phyloP scores from a whole-genome alignment of 2,888 invertebrate species.

The Cataglyphis altisquamis region DNA sequence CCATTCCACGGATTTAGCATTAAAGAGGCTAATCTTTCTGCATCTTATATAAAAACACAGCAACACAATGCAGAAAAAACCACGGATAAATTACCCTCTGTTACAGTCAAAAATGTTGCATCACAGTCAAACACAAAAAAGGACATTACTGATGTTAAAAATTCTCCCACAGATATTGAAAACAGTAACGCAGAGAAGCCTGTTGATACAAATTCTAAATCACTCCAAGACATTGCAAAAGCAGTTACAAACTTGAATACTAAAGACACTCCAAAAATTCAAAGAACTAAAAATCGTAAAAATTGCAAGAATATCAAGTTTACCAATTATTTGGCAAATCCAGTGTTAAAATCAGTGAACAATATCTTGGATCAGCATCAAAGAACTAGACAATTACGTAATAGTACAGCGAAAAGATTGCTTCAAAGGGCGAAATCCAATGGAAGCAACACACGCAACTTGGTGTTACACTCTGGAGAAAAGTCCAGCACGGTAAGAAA shows the following conservation, averaged over 20 bases:
- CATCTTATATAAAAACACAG: constrained; percentile 81
- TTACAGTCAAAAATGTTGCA: constrained; percentile 60
- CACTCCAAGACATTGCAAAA: constrained; percentile 52
- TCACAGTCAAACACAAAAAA: constrained; percentile 61
- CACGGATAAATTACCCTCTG: constrained; percentile 58
- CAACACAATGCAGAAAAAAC: constrained; percentile 77
- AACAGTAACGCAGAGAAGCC: constrained; percentile 61
- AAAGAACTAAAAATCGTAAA: constrained; percentile 69
- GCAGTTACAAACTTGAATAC: constrained; percentile 56
- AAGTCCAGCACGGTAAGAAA: constrained; percentile 87
- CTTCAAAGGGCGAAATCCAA: constrained; percentile 83
- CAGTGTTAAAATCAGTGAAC: constrained; percentile 83
- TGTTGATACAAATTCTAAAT: constrained; percentile 53
- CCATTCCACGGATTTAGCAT: constrained; percentile 85
- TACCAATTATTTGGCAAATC: constrained; percentile 77
- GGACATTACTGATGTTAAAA: constrained; percentile 63
- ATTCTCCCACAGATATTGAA: constrained; percentile 66
- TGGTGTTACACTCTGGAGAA: constrained; percentile 78
- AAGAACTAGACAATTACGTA: constrained; percentile 82
- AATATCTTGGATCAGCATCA: constrained; percentile 84
- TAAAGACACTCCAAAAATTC: constrained; percentile 68
- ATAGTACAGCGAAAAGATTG: constrained; percentile 83
- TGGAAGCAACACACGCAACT: constrained; percentile 72
- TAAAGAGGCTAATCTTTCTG: constrained; percentile 82
- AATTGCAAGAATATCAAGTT: constrained; percentile 76